A percentile compares a stretch with the other conserved stretches of the same genome.
These are phyloP conservation scores for Toxotes chatareus DNA, from an alignment of 2,113 vertebrate species.

Conservation along the genomic window DNA sequence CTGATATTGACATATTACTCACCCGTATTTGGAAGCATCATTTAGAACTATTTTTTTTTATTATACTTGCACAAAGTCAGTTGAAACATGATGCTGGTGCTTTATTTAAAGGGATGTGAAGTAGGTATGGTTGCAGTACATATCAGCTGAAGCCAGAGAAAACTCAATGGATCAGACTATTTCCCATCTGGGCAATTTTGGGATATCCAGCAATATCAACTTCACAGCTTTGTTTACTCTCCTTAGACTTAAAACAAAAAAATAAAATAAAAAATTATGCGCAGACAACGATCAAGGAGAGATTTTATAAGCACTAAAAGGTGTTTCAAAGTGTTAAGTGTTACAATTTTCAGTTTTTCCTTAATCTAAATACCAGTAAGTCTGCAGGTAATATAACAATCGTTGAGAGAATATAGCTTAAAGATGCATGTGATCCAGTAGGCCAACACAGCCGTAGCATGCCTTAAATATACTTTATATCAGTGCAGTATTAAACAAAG, in stretches of 20 bases:
- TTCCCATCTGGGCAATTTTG: conserved; percentile 46
- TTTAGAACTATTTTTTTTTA: background rate
- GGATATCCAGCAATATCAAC: conserved; percentile 55
- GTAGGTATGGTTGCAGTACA: conserved; percentile 75
- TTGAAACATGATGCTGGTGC: conserved; percentile 81
- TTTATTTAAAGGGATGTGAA: conserved; percentile 83
- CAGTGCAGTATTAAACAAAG: conserved; percentile 73
- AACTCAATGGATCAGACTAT: conserved; percentile 46
- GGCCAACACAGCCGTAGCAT: conserved; percentile 68
- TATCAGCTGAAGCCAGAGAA: conserved; percentile 66
- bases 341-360: conserved; percentile 54
- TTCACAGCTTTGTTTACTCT: conserved; percentile 70
- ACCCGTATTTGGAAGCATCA: background rate
- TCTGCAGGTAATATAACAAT: conserved; percentile 66
- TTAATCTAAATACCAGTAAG: conserved; percentile 42
- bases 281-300: conserved; percentile 46
- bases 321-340: conserved; percentile 63
- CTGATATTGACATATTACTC: background rate
- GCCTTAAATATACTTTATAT: conserved; percentile 73
- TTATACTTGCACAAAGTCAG: conserved; percentile 30
- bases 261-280: background rate
- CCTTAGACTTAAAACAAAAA: conserved; percentile 25
- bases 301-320: conserved; percentile 59
- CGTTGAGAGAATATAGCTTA: conserved; percentile 56
- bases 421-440: conserved; percentile 69